Conservation (phyloP, 2,113 vertebrate species). For the Burhinus bistriatus region DNA sequence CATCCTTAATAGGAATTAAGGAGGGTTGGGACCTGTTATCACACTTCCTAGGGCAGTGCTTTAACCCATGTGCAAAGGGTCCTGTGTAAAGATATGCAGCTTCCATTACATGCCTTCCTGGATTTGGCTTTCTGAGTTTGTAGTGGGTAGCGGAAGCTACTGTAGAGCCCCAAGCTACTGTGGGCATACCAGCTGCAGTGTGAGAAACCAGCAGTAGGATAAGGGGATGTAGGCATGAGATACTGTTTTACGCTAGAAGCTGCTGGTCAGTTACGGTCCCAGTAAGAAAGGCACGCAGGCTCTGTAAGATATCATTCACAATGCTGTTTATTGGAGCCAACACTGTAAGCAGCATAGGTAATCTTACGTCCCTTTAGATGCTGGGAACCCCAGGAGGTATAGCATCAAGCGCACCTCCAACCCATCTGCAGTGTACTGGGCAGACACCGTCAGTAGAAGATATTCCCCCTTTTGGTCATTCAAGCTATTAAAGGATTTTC, state of each 20-base stretch:
- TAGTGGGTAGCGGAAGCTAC: not conserved
- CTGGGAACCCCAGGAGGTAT: not conserved
- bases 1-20: not conserved
- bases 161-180: not conserved
- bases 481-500: not conserved
- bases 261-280: not conserved
- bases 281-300: not conserved
- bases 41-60: not conserved
- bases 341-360: not conserved
- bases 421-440: not conserved
- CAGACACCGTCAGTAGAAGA: not conserved
- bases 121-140: not conserved
- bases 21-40: not conserved
- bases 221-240: not conserved
- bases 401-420: not conserved
- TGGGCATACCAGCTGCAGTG: not conserved
- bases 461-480: not conserved
- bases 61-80: not conserved
- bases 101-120: not conserved
- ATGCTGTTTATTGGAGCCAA: not conserved
- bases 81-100: not conserved
- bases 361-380: not conserved
- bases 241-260: not conserved
- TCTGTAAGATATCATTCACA: not conserved
- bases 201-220: not conserved